phyloP scores from a whole-genome alignment of 2,113 vertebrate species.

The Hucho hucho region DNA sequence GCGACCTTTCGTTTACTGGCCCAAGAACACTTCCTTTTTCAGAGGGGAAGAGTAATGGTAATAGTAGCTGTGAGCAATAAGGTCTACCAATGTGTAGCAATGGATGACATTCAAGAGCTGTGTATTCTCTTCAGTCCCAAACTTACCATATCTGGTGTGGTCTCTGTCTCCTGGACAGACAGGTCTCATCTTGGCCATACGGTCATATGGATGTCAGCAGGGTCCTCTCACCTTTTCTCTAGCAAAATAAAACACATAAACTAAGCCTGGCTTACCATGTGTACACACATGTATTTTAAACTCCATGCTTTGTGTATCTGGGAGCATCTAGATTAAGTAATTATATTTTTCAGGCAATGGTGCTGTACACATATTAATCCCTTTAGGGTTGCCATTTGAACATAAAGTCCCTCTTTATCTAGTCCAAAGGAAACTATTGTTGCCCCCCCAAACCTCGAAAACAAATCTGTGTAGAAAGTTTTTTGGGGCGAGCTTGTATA shows the following conservation, averaged over 20 bases:
- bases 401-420: constrained; percentile 56
- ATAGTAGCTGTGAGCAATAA: too few species aligned
- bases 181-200: not conserved
- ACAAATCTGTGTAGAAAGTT: constrained; percentile 57
- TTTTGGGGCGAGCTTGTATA: constrained; percentile 51
- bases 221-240: not conserved
- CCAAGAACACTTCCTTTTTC: not conserved
- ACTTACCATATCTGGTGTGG: not conserved
- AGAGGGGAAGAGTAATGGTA: not conserved
- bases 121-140: not conserved
- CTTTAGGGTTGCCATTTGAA: constrained; percentile 18
- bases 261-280: too few species aligned
- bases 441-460: constrained; percentile 38
- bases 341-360: too few species aligned
- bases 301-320: too few species aligned
- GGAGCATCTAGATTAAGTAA: too few species aligned
- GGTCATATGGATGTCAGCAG: not conserved
- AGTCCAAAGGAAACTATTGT: constrained; percentile 70
- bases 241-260: not conserved
- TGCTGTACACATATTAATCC: not conserved
- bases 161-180: not conserved
- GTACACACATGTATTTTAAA: too few species aligned
- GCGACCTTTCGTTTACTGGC: too few species aligned
- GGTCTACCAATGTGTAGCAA: too few species aligned
- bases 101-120: too few species aligned